Conservation (phyloP, 2,113 vertebrate species). For the Paramisgurnus dabryanus region DNA sequence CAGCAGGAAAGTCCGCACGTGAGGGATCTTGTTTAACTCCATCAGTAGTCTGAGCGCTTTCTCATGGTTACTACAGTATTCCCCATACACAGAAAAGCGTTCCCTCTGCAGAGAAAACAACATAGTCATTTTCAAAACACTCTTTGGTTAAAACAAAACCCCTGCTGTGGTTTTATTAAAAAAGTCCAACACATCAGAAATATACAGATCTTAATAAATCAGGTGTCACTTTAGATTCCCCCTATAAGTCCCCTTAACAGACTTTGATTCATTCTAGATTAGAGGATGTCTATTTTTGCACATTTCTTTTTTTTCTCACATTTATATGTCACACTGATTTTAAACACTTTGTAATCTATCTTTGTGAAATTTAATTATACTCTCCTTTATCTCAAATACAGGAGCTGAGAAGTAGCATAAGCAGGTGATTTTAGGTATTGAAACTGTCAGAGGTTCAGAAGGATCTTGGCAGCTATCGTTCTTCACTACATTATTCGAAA, state of each 20-base stretch:
- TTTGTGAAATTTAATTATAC: background rate
- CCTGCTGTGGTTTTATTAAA: too few species aligned
- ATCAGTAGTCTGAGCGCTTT: constrained; percentile 94
- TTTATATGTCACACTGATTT: background rate
- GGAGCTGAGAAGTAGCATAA: background rate
- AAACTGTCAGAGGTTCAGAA: constrained; percentile 16
- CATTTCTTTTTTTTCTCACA: background rate
- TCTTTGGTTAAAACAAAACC: background rate
- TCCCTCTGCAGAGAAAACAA: constrained; percentile 78
- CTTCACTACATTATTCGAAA: constrained; percentile 58
- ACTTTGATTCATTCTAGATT: background rate
- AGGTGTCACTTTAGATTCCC: background rate
- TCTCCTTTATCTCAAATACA: background rate
- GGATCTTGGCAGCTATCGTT: background rate
- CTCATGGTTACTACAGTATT: constrained; percentile 99
- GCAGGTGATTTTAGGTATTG: background rate
- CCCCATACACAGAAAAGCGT: constrained; percentile 92
- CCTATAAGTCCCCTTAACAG: background rate
- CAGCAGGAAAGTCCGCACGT: constrained; percentile 92
- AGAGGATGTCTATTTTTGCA: background rate
- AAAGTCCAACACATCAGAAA: too few species aligned
- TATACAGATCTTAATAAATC: background rate
- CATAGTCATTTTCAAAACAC: background rate
- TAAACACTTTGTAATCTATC: background rate
- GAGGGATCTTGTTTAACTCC: constrained; percentile 95